Percentiles rank a stretch among this genome's conserved stretches.
phyloP scores from a whole-genome alignment of 1,140 invertebrate genomes.

The Asobara japonica region DNA sequence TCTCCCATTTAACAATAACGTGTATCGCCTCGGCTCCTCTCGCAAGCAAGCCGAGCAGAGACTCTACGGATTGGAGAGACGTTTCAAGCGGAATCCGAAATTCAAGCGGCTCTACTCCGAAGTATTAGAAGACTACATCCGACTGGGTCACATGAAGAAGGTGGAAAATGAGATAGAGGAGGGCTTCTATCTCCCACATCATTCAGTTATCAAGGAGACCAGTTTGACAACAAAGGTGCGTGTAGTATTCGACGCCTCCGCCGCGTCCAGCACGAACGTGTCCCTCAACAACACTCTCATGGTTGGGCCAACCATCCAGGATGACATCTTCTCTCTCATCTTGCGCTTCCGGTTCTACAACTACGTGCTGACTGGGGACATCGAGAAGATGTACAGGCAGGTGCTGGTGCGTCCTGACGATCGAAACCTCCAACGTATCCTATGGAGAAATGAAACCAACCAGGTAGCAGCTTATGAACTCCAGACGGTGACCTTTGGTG shows the following conservation, averaged over 20 bases:
- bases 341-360: not conserved
- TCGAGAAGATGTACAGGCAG: not conserved
- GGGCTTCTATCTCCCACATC: conserved; percentile 45
- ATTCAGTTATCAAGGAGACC: conserved; percentile 41
- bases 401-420: not conserved
- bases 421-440: conserved; percentile 33
- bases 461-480: not conserved
- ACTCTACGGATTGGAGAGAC: conserved; percentile 33
- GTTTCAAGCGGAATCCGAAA: conserved; percentile 19
- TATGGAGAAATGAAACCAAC: conserved; percentile 33
- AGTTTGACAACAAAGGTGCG: conserved; percentile 42
- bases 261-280: not conserved
- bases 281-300: not conserved
- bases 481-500: conserved; percentile 18
- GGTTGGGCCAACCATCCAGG: not conserved
- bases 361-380: not conserved
- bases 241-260: conserved; percentile 46
- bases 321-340: not conserved
- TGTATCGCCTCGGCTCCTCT: conserved; percentile 14
- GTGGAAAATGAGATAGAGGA: not conserved
- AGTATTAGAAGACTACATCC: conserved; percentile 38
- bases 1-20: conserved; percentile 2
- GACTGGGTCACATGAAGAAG: conserved; percentile 36
- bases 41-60: conserved; percentile 16
- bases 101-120: conserved; percentile 29